Conservation (phyloP, 2,888 invertebrate genomes). For the Augochlorella aurata region DNA sequence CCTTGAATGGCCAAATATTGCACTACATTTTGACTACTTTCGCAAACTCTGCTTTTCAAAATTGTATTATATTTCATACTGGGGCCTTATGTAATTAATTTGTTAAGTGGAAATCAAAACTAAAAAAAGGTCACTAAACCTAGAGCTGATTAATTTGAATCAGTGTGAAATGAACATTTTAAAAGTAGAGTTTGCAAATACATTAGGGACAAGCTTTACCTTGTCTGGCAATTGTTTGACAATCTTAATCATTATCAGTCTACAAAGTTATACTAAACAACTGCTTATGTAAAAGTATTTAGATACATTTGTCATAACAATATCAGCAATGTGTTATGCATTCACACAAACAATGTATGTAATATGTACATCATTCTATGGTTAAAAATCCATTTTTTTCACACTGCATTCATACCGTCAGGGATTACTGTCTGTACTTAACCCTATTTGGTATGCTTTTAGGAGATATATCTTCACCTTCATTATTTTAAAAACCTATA, state of each 20-base stretch:
- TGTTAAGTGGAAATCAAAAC: conserved; percentile 20
- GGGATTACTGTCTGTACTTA: conserved; percentile 49
- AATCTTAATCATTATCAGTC: conserved; percentile 81
- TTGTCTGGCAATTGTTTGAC: conserved; percentile 66
- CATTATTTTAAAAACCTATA: conserved; percentile 50
- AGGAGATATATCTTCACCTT: conserved; percentile 39
- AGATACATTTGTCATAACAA: conserved; percentile 69
- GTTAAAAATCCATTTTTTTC: conserved; percentile 66
- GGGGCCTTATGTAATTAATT: conserved; percentile 32
- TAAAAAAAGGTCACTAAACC: conserved; percentile 15
- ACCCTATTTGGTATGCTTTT: conserved; percentile 63
- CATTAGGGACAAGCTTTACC: conserved; percentile 59
- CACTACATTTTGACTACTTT: conserved; percentile 79
- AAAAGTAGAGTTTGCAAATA: conserved; percentile 69
- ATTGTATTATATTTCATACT: conserved; percentile 35
- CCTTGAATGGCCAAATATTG: conserved; percentile 72
- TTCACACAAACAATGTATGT: conserved; percentile 68
- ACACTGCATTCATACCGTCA: conserved; percentile 70
- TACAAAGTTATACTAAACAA: conserved; percentile 79
- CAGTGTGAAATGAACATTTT: conserved; percentile 48
- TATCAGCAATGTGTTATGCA: conserved; percentile 67
- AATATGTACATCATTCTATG: conserved; percentile 72
- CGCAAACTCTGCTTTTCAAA: conserved; percentile 70
- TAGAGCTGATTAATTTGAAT: conserved; percentile 29
- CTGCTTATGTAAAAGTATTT: conserved; percentile 69